Conservation (phyloP, 2,797 vertebrate genomes). For the Rhincodon typus region DNA sequence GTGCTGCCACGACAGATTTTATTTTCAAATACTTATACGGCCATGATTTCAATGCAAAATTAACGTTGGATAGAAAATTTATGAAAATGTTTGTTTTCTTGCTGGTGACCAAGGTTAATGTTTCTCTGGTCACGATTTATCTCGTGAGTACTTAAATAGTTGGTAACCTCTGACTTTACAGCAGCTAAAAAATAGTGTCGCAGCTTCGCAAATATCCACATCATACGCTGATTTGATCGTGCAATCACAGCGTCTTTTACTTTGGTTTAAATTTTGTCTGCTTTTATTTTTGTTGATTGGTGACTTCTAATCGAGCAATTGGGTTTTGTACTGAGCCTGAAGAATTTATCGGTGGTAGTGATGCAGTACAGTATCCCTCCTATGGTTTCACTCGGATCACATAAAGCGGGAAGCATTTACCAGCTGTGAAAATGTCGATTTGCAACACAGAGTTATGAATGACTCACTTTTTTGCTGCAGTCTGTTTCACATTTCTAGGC, state of each 20-base stretch:
- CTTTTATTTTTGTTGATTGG: not conserved
- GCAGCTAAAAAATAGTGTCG: constrained; percentile 17
- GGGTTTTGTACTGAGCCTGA: not conserved
- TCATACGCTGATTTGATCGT: not conserved
- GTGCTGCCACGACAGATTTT: not conserved
- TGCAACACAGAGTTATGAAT: not conserved
- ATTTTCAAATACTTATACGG: not conserved
- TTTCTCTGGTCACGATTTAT: not conserved
- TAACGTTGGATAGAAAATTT: not conserved
- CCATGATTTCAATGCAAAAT: not conserved
- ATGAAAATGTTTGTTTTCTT: not conserved
- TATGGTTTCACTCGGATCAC: not conserved
- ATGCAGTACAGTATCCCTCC: not conserved
- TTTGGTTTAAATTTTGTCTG: no score
- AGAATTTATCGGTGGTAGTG: not conserved
- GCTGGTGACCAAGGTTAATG: not conserved
- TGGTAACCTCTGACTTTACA: constrained; percentile 20
- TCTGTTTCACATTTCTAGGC: not conserved
- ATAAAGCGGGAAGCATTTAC: not conserved
- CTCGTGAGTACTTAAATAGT: not conserved
- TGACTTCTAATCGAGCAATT: no score
- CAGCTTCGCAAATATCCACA: constrained; percentile 21
- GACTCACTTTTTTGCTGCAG: constrained; percentile 4
- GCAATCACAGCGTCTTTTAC: not conserved
- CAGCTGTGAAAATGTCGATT: not conserved